These are phyloP conservation scores for Pandemis cinnamomeana DNA, from an alignment of 2,888 invertebrate species.

Conservation along the genomic window DNA sequence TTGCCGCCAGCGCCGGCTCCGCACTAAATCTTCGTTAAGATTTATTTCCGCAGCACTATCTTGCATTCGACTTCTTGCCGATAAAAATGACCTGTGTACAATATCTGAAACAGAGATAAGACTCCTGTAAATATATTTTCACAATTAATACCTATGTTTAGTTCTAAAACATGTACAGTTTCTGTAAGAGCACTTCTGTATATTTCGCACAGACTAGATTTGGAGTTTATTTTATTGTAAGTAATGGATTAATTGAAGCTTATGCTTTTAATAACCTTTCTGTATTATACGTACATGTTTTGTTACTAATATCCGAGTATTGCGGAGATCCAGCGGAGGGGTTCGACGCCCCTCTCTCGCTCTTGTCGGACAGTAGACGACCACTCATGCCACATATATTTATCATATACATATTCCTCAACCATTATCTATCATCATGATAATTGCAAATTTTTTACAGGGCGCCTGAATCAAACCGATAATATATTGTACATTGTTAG, in stretches of 20 bases:
- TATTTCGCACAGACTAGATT: constrained; percentile 84
- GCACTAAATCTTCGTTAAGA: constrained; percentile 80
- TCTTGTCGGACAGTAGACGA: constrained; percentile 69
- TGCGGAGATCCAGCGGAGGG: constrained; percentile 65
- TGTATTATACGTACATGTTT: constrained; percentile 84
- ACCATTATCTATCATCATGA: constrained; percentile 65
- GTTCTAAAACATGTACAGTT: constrained; percentile 86
- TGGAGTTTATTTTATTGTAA: constrained; percentile 80
- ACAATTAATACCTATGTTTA: constrained; percentile 83
- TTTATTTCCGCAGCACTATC: constrained; percentile 85
- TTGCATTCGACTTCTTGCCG: constrained; percentile 82
- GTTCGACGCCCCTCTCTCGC: constrained; percentile 66
- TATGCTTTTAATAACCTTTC: constrained; percentile 83
- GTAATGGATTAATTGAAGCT: constrained; percentile 80
- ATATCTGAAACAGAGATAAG: constrained; percentile 77
- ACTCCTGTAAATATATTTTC: constrained; percentile 84
- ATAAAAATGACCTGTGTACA: constrained; percentile 81
- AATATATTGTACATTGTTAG: constrained; percentile 72
- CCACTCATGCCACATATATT: constrained; percentile 75
- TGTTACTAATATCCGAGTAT: constrained; percentile 82
- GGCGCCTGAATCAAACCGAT: constrained; percentile 71
- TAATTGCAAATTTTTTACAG: constrained; percentile 84
- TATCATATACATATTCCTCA: constrained; percentile 52
- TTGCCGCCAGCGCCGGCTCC: constrained; percentile 85
- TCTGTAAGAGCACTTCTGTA: constrained; percentile 84